phyloP scores from a whole-genome alignment of 2,113 vertebrate genomes.

The Martes martes region DNA sequence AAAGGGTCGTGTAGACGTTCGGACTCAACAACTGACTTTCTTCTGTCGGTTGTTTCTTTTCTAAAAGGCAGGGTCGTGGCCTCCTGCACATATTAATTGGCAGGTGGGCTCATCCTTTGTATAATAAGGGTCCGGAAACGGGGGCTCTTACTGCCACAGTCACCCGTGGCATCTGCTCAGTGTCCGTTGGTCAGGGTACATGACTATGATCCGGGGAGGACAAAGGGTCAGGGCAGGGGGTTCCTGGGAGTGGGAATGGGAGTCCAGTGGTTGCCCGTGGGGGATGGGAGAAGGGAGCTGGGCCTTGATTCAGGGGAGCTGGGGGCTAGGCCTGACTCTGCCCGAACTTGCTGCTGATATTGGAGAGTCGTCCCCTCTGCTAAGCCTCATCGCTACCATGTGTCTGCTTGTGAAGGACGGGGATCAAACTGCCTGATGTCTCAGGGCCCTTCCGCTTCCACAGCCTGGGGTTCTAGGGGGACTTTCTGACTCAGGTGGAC shows the following conservation, averaged over 20 bases:
- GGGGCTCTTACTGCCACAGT: neutral
- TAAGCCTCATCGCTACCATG: rapidly evolving
- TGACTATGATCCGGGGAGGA: neutral
- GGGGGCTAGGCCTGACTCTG: neutral
- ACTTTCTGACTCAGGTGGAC: neutral
- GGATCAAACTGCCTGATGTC: neutral
- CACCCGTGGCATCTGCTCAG: neutral
- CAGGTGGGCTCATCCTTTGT: rapidly evolving
- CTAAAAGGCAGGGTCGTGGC: neutral
- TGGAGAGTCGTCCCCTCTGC: neutral
- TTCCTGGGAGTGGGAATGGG: neutral
- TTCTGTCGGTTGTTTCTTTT: neutral
- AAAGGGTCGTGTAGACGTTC: neutral
- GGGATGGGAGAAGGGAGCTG: neutral
- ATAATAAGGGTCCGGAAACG: too few relatives aligned
- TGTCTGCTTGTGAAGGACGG: neutral
- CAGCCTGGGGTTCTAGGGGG: neutral
- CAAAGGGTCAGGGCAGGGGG: neutral
- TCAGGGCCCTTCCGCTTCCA: neutral
- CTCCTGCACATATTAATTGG: rapidly evolving
- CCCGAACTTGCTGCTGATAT: too few relatives aligned
- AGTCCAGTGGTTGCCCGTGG: neutral
- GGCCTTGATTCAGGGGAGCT: neutral
- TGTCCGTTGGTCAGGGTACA: neutral
- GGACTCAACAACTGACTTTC: neutral